Evolutionary conservation across 2,113 vertebrate genomes (phyloP).

Genomic region (Hemibagrus wyckioides): DNA sequence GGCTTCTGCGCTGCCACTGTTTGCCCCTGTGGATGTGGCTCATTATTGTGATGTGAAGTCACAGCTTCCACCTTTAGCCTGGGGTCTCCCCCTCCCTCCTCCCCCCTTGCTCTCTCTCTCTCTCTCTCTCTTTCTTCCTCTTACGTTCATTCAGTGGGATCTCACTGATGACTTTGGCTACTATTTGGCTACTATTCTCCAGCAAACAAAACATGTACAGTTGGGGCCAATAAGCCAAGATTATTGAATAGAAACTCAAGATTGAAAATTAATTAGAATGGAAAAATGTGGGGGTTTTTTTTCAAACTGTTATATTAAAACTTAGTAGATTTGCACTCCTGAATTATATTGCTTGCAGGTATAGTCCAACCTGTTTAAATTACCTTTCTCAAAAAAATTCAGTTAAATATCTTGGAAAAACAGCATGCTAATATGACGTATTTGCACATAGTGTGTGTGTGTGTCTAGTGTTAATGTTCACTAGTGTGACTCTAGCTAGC

Average conservation of each 20-base stretch:
- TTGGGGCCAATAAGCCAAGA: background rate
- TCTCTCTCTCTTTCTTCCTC: background rate
- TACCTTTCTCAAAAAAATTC: background rate
- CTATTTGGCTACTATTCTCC: no score
- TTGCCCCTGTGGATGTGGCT: constrained; percentile 60
- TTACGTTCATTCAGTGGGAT: constrained; percentile 14
- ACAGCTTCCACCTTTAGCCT: constrained; percentile 61
- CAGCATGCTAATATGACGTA: background rate
- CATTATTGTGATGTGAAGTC: constrained; percentile 73
- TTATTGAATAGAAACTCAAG: constrained; percentile 9
- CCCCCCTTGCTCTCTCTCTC: background rate
- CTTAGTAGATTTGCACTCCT: background rate
- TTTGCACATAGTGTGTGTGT: background rate
- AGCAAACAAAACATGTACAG: background rate
- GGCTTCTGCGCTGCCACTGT: constrained; percentile 14
- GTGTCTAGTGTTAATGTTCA: background rate
- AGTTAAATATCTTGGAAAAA: background rate
- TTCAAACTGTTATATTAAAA: background rate
- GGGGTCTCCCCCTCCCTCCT: constrained; percentile 28
- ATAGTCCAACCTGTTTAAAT: background rate
- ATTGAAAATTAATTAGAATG: background rate
- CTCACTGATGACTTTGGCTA: constrained; percentile 23
- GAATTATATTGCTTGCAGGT: background rate
- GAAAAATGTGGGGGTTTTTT: background rate
- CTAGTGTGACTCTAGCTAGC: background rate